Evolutionary conservation across 1,140 invertebrate genomes (phyloP), one percentile per base, ranked within the genome.

Genomic region (Liolophura sinensis): DNA sequence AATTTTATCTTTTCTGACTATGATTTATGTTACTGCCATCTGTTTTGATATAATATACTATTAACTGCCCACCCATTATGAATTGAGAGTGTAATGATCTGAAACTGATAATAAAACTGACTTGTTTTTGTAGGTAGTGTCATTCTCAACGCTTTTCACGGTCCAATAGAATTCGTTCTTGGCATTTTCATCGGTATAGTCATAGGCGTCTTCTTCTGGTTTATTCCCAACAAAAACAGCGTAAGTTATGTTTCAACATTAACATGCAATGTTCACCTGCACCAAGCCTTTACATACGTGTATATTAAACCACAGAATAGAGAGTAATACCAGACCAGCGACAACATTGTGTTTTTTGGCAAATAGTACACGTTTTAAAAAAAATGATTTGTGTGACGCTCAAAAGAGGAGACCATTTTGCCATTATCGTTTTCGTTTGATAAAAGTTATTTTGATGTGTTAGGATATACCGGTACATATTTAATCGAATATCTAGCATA

Each of bases 181-280:
- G 69, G 69, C 11, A 40, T 69, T 22, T 27, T 65, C 12, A 64
- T 59, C 25, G 69, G 69, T 24, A 47, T 71, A 49, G 22, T 64
- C 6, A 25, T 71, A 49, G 69, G 69, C 15, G 15, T 64, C 46
- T 16, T 71, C 5, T 16, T 54, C 20, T 71, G 66, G 67, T 69
- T 63, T n/a, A 11, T 71, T 16, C 67, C 67, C 1, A 20, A 54
- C 24, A 54, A 54, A 12, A 54, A 54, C 24, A n/a, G 51, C 7
- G 40, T 40, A 27, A 50, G 25, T 73, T 49, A 0, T 31, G 9
- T 40, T 40, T 63, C 7, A 47, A 24, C 14, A 54, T 25, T 9
- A 46, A 14, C 18, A 12, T 31, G 51, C 3, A 20, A 20, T n/a
- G 12, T 54, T 5, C 3, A 5, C 51, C 3, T 24, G 7, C 3